Evolutionary conservation across 2,888 invertebrate species (phyloP), one percentile per base, ranked within the genome.

Genomic region (Selenia dentaria): DNA sequence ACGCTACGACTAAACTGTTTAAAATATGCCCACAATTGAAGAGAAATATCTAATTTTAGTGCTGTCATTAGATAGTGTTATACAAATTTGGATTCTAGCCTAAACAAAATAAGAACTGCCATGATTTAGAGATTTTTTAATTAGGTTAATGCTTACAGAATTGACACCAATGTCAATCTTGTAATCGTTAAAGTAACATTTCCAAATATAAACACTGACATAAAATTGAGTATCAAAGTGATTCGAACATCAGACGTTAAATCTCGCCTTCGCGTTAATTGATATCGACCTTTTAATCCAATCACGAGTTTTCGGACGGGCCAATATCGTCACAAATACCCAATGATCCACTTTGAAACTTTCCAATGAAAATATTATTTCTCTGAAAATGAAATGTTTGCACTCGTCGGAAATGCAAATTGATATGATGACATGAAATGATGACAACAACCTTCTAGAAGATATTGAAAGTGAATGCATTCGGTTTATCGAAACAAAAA

Each of bases 341-440:
- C 59, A 50, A 31, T 40, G 34, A 45, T 34, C 45, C 45, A 41
- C 56, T 54, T 50, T 51, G 49, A 26, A n/a, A 29, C 43, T 42
- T 45, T 43, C 29, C 37, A 24, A 43, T 44, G 31, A 42, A 59
- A 54, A 48, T 51, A 42, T 50, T 49, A 34, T 37, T 36, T 22
- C 45, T 3, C 10, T n/a, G 16, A 22, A 41, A 44, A 33, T 31
- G 31, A 32, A 24, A 3, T 33, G 26, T 34, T 34, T 32, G 9
- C 10, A 8, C 14, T n/a, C 28, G 34, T 27, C n/a, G 34, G 9
- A 34, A 27, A 16, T 16, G 26, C 43, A 48, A 42, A 34, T 22
- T 16, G 33, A 38, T 24, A 27, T 48, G 58, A 54, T 59, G 70
- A 68, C 65, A 59, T n/a, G n/a, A n/a, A n/a, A n/a, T n/a, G n/a